These are phyloP conservation scores for Psittacus erithacus DNA, from an alignment of 2,113 vertebrate species.

Conservation along the genomic window DNA sequence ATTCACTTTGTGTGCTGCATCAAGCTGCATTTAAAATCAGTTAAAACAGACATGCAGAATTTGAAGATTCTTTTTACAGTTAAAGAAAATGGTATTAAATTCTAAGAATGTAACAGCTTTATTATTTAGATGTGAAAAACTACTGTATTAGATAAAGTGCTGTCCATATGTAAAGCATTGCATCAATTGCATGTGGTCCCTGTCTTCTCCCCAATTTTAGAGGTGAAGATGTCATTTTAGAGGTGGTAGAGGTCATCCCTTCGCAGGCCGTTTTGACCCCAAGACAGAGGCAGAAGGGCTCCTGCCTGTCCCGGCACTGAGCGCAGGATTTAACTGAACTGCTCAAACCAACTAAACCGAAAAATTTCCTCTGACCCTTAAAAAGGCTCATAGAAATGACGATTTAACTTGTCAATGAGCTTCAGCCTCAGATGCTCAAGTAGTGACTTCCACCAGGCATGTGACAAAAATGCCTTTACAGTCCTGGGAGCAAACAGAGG, in stretches of 20 bases:
- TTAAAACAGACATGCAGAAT: neutral
- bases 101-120: neutral
- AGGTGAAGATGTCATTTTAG: neutral
- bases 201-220: neutral
- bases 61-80: neutral
- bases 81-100: neutral
- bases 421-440: neutral
- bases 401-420: neutral
- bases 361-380: neutral
- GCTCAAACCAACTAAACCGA: neutral
- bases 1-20: neutral
- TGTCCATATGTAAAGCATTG: too few species aligned
- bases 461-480: too few species aligned
- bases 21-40: neutral
- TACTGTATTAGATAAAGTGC: neutral
- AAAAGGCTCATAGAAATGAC: neutral
- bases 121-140: neutral
- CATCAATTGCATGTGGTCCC: neutral
- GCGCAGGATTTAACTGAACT: rapidly evolving
- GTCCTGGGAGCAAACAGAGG: neutral
- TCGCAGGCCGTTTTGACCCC: neutral
- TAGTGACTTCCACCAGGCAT: neutral
- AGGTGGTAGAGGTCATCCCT: neutral
- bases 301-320: neutral
- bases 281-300: neutral